phyloP scores from a whole-genome alignment of 2,888 invertebrate species.

The Sphinx pinastri region DNA sequence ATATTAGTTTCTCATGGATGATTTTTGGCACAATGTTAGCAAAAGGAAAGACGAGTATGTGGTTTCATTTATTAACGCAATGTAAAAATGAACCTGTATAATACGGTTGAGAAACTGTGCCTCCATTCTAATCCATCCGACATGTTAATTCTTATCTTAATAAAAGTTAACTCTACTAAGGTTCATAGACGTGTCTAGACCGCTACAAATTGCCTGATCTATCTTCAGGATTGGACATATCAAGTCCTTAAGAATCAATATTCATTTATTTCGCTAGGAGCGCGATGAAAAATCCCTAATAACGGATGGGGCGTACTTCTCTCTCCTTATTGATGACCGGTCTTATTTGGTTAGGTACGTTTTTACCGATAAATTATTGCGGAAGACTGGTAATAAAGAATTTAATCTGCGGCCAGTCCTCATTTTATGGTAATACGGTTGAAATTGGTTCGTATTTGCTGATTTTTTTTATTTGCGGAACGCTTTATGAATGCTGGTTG shows the following conservation, averaged over 20 bases:
- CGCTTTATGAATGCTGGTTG: slow-evolving; percentile 19
- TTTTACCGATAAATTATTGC: slow-evolving; percentile 47
- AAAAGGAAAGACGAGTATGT: too few relatives aligned
- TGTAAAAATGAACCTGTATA: too few relatives aligned
- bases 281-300: slow-evolving; percentile 55
- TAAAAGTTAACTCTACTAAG: background rate
- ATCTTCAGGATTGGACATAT: slow-evolving; percentile 14
- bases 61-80: too few relatives aligned
- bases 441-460: slow-evolving; percentile 22
- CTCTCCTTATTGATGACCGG: slow-evolving; percentile 52
- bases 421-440: slow-evolving; percentile 33
- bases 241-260: slow-evolving; percentile 38
- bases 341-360: slow-evolving; percentile 55
- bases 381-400: slow-evolving; percentile 43
- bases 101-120: background rate
- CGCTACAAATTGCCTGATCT: slow-evolving; percentile 6
- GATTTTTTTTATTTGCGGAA: slow-evolving; percentile 26
- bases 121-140: background rate
- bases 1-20: too few relatives aligned
- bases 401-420: slow-evolving; percentile 44
- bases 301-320: slow-evolving; percentile 46
- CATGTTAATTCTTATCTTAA: background rate
- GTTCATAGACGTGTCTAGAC: background rate
- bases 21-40: too few relatives aligned
- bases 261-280: slow-evolving; percentile 43